A percentile compares a stretch with the other conserved stretches of the same genome.
Evolutionary conservation across 2,797 vertebrate genomes (phyloP).

Genomic region (Muscicapa comitata): DNA sequence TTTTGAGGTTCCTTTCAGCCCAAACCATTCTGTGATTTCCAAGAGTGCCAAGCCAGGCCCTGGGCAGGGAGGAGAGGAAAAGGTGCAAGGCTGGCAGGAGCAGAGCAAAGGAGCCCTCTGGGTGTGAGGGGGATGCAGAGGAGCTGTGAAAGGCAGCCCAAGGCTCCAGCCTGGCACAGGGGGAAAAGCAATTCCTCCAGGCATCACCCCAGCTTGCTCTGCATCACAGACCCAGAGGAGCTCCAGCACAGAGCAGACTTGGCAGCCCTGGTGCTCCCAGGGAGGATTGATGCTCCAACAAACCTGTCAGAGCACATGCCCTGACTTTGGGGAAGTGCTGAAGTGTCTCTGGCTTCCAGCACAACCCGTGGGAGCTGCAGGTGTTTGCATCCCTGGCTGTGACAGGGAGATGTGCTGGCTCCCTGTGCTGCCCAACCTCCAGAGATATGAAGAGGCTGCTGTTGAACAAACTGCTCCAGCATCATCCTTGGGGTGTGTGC

Average conservation of each 20-base stretch:
- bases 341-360: background rate
- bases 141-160: background rate
- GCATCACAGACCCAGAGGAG: background rate
- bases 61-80: rapidly evolving
- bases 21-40: background rate
- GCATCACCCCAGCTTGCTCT: background rate
- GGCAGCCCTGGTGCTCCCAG: background rate
- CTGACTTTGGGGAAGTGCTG: background rate
- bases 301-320: background rate
- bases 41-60: rapidly evolving
- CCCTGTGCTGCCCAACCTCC: background rate
- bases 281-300: background rate
- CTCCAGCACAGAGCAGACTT: background rate
- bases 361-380: rapidly evolving
- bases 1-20: too few species aligned
- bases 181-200: background rate
- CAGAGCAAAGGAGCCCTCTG: background rate
- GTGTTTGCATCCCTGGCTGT: background rate
- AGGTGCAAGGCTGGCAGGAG: background rate
- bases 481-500: background rate
- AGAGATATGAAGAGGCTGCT: background rate
- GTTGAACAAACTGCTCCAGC: background rate
- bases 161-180: background rate
- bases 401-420: background rate
- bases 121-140: background rate